These are phyloP conservation scores for Drosophila burlai DNA, from an alignment of 1,140 invertebrate genomes.

Conservation along the genomic window DNA sequence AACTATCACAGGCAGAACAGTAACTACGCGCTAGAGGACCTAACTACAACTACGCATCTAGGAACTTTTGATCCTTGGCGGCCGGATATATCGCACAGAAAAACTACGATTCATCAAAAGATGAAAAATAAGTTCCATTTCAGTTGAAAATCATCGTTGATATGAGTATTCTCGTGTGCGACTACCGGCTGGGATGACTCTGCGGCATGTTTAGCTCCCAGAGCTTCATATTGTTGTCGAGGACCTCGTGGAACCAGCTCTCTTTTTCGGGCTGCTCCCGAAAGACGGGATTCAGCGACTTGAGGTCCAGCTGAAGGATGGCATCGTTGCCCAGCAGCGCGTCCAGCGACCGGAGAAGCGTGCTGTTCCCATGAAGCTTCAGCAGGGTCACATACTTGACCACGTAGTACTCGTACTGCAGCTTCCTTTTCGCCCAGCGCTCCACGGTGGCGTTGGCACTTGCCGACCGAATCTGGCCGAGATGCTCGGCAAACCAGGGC, in stretches of 20 bases:
- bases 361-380: conserved; percentile 91
- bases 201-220: conserved; percentile 93
- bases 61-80: conserved; percentile 49
- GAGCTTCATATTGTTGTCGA: conserved; percentile 94
- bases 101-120: neutral
- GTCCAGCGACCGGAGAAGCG: conserved; percentile 90
- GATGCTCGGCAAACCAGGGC: conserved; percentile 92
- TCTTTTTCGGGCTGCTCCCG: conserved; percentile 90
- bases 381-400: conserved; percentile 92
- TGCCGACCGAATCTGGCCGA: conserved; percentile 90
- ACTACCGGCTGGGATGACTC: conserved; percentile 53
- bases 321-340: conserved; percentile 92
- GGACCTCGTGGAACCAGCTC: conserved; percentile 93
- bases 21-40: conserved; percentile 72
- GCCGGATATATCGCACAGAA: conserved; percentile 21
- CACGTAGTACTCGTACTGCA: conserved; percentile 92
- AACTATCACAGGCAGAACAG: conserved; percentile 81
- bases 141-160: neutral
- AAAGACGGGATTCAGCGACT: conserved; percentile 91
- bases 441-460: conserved; percentile 93
- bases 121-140: neutral
- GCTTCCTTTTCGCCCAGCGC: conserved; percentile 89
- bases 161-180: conserved; percentile 11
- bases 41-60: conserved; percentile 58
- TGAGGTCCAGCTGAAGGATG: conserved; percentile 91